Evolutionary conservation across 2,113 vertebrate genomes (phyloP).

Genomic region (Thryonomys swinderianus): DNA sequence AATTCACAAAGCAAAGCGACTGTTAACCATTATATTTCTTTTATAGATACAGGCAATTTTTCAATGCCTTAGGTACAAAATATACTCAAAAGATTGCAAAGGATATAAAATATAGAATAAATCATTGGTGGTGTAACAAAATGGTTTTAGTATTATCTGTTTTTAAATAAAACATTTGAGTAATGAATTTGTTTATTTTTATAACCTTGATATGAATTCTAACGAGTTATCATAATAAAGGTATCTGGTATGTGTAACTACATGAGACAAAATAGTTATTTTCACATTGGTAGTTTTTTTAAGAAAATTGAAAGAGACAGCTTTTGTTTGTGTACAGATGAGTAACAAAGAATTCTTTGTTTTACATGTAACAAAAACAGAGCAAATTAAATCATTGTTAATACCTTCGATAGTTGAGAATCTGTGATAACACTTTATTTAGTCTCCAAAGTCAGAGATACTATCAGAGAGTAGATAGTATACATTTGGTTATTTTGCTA

Average conservation of each 20-base stretch:
- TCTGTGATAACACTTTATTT: not conserved
- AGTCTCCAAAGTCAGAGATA: not conserved
- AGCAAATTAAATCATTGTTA: slow-evolving; percentile 35
- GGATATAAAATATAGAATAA: not conserved
- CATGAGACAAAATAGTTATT: slow-evolving; percentile 63
- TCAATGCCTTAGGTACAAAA: not conserved
- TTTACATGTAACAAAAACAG: slow-evolving; percentile 63
- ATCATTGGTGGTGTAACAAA: not conserved
- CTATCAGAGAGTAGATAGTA: not conserved
- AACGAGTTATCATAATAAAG: not conserved
- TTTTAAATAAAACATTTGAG: not conserved
- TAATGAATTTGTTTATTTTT: not conserved
- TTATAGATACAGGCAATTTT: not conserved
- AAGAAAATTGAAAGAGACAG: slow-evolving; percentile 78
- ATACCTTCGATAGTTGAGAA: not conserved
- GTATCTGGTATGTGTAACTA: not conserved
- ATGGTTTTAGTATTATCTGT: not conserved
- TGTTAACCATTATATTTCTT: not conserved
- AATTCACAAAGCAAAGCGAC: not conserved
- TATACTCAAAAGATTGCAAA: not conserved
- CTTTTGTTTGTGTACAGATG: slow-evolving; percentile 79
- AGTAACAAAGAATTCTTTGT: slow-evolving; percentile 73
- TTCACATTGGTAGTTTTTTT: slow-evolving; percentile 77
- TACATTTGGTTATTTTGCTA: not conserved
- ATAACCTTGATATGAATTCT: not conserved